phyloP scores from a whole-genome alignment of 2,888 invertebrate species.

The Apodemia zela region DNA sequence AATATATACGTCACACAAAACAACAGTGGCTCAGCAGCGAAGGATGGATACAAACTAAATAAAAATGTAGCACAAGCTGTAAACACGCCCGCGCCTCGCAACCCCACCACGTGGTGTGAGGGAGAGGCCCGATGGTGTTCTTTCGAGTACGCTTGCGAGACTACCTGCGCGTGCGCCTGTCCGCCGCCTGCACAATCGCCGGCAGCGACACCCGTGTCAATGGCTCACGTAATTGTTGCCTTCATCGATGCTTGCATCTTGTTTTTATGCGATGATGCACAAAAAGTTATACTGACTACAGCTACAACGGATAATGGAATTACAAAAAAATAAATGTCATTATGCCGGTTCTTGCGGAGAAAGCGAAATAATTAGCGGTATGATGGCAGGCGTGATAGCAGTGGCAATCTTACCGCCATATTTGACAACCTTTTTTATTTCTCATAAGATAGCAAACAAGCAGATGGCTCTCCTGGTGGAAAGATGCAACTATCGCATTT shows the following conservation, averaged over 20 bases:
- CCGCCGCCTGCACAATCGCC: constrained; percentile 58
- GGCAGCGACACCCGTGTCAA: constrained; percentile 72
- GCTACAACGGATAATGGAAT: neutral
- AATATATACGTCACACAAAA: constrained; percentile 46
- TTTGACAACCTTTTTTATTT: neutral
- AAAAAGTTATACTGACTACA: constrained; percentile 8
- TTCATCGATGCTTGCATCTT: constrained; percentile 45
- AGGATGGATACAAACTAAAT: constrained; percentile 78
- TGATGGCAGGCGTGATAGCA: too few species aligned
- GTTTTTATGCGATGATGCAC: constrained; percentile 17
- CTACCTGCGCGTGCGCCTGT: constrained; percentile 75
- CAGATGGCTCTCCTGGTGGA: too few species aligned
- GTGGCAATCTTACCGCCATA: neutral
- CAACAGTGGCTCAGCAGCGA: constrained; percentile 44
- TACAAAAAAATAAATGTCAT: neutral
- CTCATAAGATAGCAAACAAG: too few species aligned
- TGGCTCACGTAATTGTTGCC: constrained; percentile 67
- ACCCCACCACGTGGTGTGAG: constrained; percentile 72
- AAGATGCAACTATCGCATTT: too few species aligned
- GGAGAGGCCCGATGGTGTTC: constrained; percentile 42
- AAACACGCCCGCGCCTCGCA: constrained; percentile 66
- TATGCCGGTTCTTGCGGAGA: neutral
- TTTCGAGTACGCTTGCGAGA: constrained; percentile 42
- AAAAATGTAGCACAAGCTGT: constrained; percentile 77
- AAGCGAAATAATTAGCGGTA: neutral